Percentiles rank a stretch among this genome's conserved stretches.
Conservation (phyloP, 2,113 vertebrate species). For the Marmota flaviventris region DNA sequence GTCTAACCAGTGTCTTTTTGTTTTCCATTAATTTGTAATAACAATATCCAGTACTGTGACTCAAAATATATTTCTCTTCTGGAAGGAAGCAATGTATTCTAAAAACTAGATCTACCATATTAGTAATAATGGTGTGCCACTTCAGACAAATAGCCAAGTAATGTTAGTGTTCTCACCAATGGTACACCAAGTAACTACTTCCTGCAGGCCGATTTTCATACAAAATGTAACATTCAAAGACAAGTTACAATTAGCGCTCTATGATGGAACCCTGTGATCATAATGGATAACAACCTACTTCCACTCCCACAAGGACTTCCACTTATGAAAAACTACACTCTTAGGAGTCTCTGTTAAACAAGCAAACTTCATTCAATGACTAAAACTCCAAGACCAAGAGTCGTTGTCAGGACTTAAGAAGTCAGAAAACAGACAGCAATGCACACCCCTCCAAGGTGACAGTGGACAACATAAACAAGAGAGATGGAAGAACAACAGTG, state of each 20-base stretch:
- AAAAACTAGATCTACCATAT: constrained; percentile 81
- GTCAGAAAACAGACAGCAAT: not conserved
- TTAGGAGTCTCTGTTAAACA: constrained; percentile 82
- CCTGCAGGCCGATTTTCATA: constrained; percentile 86
- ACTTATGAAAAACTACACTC: constrained; percentile 86
- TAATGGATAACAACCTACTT: constrained; percentile 86
- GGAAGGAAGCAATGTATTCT: constrained; percentile 81
- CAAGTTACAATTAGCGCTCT: constrained; percentile 89
- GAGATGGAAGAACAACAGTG: too few species aligned
- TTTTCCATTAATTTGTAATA: constrained; percentile 62
- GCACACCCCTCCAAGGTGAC: not conserved
- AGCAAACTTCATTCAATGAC: constrained; percentile 75
- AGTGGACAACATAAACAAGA: not conserved
- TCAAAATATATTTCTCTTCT: constrained; percentile 85
- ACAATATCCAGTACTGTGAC: constrained; percentile 75
- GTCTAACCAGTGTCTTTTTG: not conserved
- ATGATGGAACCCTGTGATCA: constrained; percentile 85
- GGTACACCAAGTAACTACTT: constrained; percentile 86
- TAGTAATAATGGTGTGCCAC: constrained; percentile 85
- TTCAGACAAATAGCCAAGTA: constrained; percentile 88
- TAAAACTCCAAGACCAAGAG: constrained; percentile 33
- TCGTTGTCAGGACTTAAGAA: not conserved
- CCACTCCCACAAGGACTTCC: constrained; percentile 84
- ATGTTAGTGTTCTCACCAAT: constrained; percentile 85
- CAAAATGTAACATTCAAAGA: constrained; percentile 88